phyloP scores from a whole-genome alignment of 2,888 invertebrate species.

The Poecilus cupreus region DNA sequence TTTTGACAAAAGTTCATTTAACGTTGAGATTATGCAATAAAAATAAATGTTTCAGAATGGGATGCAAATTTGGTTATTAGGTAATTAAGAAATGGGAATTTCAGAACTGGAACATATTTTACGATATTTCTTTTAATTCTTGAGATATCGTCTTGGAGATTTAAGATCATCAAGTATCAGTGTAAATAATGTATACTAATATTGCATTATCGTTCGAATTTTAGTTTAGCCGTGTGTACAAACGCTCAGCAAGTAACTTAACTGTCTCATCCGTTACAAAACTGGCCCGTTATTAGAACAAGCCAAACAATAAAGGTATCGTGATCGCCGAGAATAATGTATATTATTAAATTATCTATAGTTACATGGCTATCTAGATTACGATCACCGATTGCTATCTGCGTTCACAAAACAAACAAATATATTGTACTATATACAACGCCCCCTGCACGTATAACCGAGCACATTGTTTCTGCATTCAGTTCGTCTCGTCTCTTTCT shows the following conservation, averaged over 20 bases:
- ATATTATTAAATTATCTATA: conserved; percentile 58
- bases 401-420: conserved; percentile 52
- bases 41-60: too few relatives aligned
- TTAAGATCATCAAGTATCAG: too few relatives aligned
- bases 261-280: conserved; percentile 49
- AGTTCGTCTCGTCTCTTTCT: conserved; percentile 19
- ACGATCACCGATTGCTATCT: conserved; percentile 53
- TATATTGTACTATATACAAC: conserved; percentile 49
- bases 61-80: too few relatives aligned
- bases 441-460: conserved; percentile 27
- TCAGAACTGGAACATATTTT: too few relatives aligned
- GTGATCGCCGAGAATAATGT: conserved; percentile 54
- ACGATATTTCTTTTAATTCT: too few relatives aligned
- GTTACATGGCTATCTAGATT: conserved; percentile 44
- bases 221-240: too few relatives aligned
- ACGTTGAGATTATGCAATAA: too few relatives aligned
- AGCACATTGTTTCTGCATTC: conserved; percentile 29
- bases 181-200: too few relatives aligned
- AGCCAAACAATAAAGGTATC: conserved; percentile 51
- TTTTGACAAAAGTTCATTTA: too few relatives aligned
- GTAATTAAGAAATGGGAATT: too few relatives aligned
- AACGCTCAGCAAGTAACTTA: conserved; percentile 11
- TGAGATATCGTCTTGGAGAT: too few relatives aligned
- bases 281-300: conserved; percentile 52
- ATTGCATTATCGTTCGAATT: too few relatives aligned